These are phyloP conservation scores for Conus canariensis DNA, from an alignment of 2,888 invertebrate genomes.

Conservation along the genomic window DNA sequence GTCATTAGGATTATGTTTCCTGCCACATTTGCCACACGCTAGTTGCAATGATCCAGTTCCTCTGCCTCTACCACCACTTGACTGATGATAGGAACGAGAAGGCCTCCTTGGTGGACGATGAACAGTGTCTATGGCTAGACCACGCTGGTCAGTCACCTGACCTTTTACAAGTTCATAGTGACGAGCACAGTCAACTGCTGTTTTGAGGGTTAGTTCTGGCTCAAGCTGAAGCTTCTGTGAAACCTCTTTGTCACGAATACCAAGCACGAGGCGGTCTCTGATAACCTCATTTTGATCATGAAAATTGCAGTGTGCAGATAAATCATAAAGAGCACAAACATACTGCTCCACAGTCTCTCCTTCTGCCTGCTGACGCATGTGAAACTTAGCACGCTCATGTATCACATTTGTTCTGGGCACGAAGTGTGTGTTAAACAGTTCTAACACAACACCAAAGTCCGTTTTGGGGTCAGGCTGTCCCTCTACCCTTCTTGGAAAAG, in stretches of 20 bases:
- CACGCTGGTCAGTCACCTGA: slow-evolving; percentile 7
- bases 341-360: background rate
- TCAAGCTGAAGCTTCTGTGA: slow-evolving; percentile 10
- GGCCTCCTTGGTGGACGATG: background rate
- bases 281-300: background rate
- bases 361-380: too few species aligned
- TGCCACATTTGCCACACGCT: too few species aligned
- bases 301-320: background rate
- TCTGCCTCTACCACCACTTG: background rate
- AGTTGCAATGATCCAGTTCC: background rate
- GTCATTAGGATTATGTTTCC: background rate
- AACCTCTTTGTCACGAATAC: background rate
- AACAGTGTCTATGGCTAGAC: background rate
- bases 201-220: background rate
- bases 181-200: background rate
- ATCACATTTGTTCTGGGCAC: too few species aligned
- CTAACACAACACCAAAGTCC: too few species aligned
- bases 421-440: too few species aligned
- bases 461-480: too few species aligned
- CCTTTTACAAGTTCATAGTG: slow-evolving; percentile 20
- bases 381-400: too few species aligned
- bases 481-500: too few species aligned
- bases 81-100: background rate
- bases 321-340: background rate
- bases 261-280: background rate